These are phyloP conservation scores for Pemphigus obesinymphae DNA, from an alignment of 1,140 invertebrate species.

Conservation along the genomic window DNA sequence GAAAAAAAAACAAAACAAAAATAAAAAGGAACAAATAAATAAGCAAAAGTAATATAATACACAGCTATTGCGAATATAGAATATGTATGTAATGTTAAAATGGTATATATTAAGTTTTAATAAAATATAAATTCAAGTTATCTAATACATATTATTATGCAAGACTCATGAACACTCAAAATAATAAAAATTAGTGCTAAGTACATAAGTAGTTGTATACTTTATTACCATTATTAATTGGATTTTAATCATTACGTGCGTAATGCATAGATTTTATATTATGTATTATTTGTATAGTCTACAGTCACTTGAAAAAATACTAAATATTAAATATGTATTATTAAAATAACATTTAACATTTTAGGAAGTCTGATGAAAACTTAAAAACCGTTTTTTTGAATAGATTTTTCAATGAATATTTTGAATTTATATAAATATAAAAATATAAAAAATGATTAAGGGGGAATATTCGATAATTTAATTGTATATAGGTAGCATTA, in stretches of 20 bases:
- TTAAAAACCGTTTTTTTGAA: too few species aligned
- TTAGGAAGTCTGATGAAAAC: too few species aligned
- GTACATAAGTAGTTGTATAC: neutral
- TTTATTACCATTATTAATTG: neutral
- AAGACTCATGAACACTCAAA: neutral
- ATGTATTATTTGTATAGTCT: neutral
- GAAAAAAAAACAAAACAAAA: slow-evolving; percentile 38
- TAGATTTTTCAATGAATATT: too few species aligned
- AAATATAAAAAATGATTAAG: too few species aligned
- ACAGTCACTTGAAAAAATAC: neutral
- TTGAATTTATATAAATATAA: too few species aligned
- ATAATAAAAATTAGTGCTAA: neutral
- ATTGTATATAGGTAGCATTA: too few species aligned
- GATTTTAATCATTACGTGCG: neutral
- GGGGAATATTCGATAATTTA: too few species aligned
- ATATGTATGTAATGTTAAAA: neutral
- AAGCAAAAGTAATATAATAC: slow-evolving; percentile 43
- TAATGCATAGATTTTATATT: neutral
- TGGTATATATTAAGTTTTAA: neutral
- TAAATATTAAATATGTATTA: neutral
- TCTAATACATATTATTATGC: neutral
- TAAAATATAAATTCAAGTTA: neutral
- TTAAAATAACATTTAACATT: neutral
- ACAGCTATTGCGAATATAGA: neutral
- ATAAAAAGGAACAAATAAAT: slow-evolving; percentile 43